Evolutionary conservation across 2,888 invertebrate genomes (phyloP), one percentile per base, ranked within the genome.

Genomic region (Hirtodrosophila confusa): DNA sequence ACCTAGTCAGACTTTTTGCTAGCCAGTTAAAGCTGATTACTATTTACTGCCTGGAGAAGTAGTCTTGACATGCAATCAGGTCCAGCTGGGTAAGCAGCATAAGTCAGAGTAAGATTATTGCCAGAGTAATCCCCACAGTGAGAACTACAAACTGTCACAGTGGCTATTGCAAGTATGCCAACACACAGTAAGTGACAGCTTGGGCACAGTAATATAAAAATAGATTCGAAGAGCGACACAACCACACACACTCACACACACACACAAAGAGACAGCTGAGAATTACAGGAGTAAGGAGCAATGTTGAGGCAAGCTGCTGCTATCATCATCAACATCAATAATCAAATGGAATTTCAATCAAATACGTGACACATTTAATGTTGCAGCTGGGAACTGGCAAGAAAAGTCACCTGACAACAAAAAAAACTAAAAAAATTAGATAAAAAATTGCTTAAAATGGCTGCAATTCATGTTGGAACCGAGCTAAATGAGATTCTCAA

Each of bases 271-370:
- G 11, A 29, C 24, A 4, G 12, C 54, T 24, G 50, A 11, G 57
- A n/a, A 40, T 50, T 56, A 40, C 40, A 35, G 12, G 17, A 23
- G 23, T 40, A 47, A 45, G 61, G 62, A 41, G 61, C 77, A 75
- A 64, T 68, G 75, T 47, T 58, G 51, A 63, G 54, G 43, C 58
- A 63, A 69, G 39, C 43, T 56, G 51, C 17, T 9, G 31, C 7
- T 31, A 31, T 31, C 55, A 43, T 31, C 69, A 70, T 44, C 61
- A 39, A 45, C 54, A 48, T 66, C 71, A 63, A 79, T 79, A 83
- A 83, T 69, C 77, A 72, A 77, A 80, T 75, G 66, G 75, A 66
- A 77, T 77, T 80, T 71, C 83, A 83, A 79, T 79, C 79, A 79
- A 77, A 56, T 83, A 79, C 79, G 79, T 79, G 83, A 83, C 68